Percentiles rank a stretch among this genome's conserved stretches.
Conservation (phyloP, 2,888 invertebrate species). For the Pandemis heparana region DNA sequence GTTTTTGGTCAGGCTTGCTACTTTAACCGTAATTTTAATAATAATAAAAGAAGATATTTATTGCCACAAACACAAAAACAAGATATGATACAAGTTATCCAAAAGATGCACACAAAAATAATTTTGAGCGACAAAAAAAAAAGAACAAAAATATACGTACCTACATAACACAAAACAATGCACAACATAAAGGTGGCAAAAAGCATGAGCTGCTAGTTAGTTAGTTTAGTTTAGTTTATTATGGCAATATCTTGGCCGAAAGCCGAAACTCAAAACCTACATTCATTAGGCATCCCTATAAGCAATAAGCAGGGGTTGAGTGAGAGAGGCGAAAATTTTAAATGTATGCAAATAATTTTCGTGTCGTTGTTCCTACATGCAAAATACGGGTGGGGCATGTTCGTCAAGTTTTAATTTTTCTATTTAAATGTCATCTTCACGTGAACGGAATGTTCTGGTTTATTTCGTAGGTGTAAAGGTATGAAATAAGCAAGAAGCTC, state of each 20-base stretch:
- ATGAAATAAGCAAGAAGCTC: too few relatives aligned
- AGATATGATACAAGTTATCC: too few relatives aligned
- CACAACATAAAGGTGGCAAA: too few relatives aligned
- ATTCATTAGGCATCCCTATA: background rate
- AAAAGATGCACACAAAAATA: too few relatives aligned
- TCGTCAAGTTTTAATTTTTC: constrained; percentile 19
- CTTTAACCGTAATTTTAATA: background rate
- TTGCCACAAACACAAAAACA: too few relatives aligned
- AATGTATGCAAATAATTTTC: constrained; percentile 38
- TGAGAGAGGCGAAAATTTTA: constrained; percentile 27
- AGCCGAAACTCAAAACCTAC: constrained; percentile 1
- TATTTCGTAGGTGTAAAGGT: background rate
- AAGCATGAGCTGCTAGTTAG: too few relatives aligned
- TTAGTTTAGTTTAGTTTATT: too few relatives aligned
- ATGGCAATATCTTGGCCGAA: background rate
- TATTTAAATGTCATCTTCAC: constrained; percentile 24
- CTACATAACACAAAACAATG: too few relatives aligned
- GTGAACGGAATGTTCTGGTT: background rate
- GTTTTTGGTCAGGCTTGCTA: background rate
- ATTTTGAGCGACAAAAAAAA: too few relatives aligned
- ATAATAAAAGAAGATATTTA: too few relatives aligned
- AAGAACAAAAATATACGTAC: too few relatives aligned
- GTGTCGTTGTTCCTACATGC: constrained; percentile 35
- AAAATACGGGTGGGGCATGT: constrained; percentile 16
- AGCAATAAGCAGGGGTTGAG: constrained; percentile 4